A percentile compares a stretch with the other conserved stretches of the same genome.
Evolutionary conservation across 2,888 invertebrate species (phyloP).

Genomic region (Beris morrisii): DNA sequence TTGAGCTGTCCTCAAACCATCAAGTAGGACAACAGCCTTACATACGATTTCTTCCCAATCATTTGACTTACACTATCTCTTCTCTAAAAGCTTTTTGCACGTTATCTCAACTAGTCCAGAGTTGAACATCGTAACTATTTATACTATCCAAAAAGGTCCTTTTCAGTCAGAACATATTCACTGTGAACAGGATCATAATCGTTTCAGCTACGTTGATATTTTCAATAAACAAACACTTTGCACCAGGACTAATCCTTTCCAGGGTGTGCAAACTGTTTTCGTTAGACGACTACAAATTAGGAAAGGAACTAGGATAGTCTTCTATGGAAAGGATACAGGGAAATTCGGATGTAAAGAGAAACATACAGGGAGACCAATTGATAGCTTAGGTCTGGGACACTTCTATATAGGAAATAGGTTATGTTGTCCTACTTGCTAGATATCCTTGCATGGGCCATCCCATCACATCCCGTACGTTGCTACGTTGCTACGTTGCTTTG

Average conservation of each 20-base stretch:
- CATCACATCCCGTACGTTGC: constrained; percentile 14
- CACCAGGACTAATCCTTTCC: constrained; percentile 25
- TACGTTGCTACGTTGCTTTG: constrained; percentile 24
- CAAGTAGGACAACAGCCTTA: too few relatives aligned
- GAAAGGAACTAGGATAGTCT: constrained; percentile 20
- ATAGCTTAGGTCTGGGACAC: neutral
- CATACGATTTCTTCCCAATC: too few relatives aligned
- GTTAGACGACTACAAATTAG: constrained; percentile 32
- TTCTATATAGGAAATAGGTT: too few relatives aligned
- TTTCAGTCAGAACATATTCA: too few relatives aligned
- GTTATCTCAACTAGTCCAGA: too few relatives aligned
- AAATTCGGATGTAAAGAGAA: constrained; percentile 3
- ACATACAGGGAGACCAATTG: neutral
- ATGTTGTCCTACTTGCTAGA: neutral
- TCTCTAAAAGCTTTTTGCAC: too few relatives aligned
- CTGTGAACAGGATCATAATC: constrained; percentile 24
- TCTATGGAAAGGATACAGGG: constrained; percentile 2
- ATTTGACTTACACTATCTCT: too few relatives aligned
- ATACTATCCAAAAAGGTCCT: too few relatives aligned
- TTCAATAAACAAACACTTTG: constrained; percentile 32
- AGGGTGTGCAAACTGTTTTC: constrained; percentile 30
- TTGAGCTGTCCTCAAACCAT: too few relatives aligned
- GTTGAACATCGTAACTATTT: too few relatives aligned
- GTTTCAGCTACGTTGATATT: constrained; percentile 28
- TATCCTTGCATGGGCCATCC: constrained; percentile 2